Base-by-base conservation (phyloP, 2,113 vertebrate species). In the Atlantisia rogersi region DNA sequence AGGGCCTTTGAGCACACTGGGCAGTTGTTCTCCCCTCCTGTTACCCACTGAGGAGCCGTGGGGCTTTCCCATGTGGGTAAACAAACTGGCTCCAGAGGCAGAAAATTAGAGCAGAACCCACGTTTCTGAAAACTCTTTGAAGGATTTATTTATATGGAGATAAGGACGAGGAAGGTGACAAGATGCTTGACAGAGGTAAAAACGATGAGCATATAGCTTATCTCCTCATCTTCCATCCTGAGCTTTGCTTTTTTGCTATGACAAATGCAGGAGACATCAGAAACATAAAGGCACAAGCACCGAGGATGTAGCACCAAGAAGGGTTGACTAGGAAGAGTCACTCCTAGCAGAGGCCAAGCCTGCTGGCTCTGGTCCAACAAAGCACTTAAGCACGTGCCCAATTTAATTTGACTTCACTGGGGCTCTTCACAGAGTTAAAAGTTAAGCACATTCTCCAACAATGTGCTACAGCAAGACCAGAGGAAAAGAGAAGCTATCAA, bases 141-240 rank as follows among this genome's bases (percentile, higher is more conserved):
- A 75, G 65, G 83, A 37, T 95, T 96, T 88, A 86, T 92, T 95
- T 65, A 42, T 71, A 94, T 71, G 55, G 58, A 84, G 83, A 76
- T 86, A 88, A 93, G 83, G 69, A 65, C 60, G 86, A 70, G 83
- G 63, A 83, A 86, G 76, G 82, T 8, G 10, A 89, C 70, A 67
- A 91, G 69, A 75, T 56, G 35, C 64, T 83, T 68, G 42, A 77
- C 71, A 96, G 86, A 86, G 37, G 80, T 9, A 46, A 56, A 90
- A 87, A 79, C 17, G 17, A 85, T 67, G 52, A 93, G 53, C 68
- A 79, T 37, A 44, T 71, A 70, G 32, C 39, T 91, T 58, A 88
- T 87, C 76, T 81, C 92, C 73, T 82, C 25, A 58, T 82, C 73
- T 73, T 83, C 68, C 46, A 37, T 1, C 76, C 76, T 77, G 70